Evolutionary conservation across 53 echinoderm and acorn worm genomes (phyloP).

Genomic region (Zoroaster sp.): DNA sequence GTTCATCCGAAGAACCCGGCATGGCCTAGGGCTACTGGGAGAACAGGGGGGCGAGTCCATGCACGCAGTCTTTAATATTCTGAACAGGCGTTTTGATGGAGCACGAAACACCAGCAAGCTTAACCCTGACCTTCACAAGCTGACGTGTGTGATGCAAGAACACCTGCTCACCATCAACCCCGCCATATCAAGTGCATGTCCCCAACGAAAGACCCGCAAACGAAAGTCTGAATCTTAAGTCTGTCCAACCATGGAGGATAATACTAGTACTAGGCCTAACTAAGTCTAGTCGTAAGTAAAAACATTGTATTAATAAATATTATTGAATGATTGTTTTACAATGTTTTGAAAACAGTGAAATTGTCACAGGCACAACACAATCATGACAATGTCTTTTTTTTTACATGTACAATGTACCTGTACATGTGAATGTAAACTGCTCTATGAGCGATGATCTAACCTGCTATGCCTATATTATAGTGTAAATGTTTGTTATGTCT

Average conservation of each 20-base stretch:
- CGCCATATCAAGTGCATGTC: not conserved
- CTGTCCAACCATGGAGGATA: not conserved
- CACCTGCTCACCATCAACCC: not conserved
- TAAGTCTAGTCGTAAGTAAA: not conserved
- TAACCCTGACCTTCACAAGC: not conserved
- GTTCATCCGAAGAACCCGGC: slow-evolving; percentile 8
- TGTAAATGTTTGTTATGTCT: not conserved
- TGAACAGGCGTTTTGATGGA: slow-evolving; percentile 8
- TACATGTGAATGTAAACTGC: too few species aligned
- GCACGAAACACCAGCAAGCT: not conserved
- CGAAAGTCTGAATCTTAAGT: not conserved
- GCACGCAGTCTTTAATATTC: slow-evolving; percentile 51
- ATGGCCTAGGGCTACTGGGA: slow-evolving; percentile 46
- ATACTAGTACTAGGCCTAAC: not conserved
- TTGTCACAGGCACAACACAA: not conserved
- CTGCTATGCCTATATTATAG: not conserved
- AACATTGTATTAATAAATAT: not conserved
- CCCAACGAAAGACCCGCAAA: not conserved
- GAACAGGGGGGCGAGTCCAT: slow-evolving; percentile 62
- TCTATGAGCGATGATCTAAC: not conserved
- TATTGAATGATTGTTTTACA: not conserved
- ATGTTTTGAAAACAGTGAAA: not conserved
- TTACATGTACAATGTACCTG: too few species aligned
- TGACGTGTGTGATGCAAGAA: not conserved
- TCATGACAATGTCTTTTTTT: too few species aligned